Conservation (phyloP, 2,113 vertebrate genomes). For the Amphiprion percula region DNA sequence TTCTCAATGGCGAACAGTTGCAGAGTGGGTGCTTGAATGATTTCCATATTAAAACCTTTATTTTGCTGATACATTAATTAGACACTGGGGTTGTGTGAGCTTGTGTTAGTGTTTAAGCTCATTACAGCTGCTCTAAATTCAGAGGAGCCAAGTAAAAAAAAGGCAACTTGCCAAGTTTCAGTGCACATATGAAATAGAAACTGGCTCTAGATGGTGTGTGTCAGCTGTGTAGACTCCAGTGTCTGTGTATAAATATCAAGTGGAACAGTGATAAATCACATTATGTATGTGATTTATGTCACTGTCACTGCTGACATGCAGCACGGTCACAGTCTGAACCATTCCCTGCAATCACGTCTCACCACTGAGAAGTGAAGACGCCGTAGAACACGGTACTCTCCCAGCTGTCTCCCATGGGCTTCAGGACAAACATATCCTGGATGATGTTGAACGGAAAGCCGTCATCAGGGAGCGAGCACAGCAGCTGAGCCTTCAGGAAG, state of each 20-base stretch:
- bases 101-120: conserved; percentile 50
- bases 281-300: conserved; percentile 17
- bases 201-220: conserved; percentile 34
- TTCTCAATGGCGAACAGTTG: conserved; percentile 38
- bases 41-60: conserved; percentile 50
- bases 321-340: not conserved
- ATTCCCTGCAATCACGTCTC: conserved; percentile 43
- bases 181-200: conserved; percentile 38
- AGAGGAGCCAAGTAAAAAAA: conserved; percentile 36
- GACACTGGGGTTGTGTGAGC: conserved; percentile 28
- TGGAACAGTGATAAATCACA: conserved; percentile 6
- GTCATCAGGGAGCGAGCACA: conserved; percentile 92
- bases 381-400: conserved; percentile 92
- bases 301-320: conserved; percentile 5
- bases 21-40: conserved; percentile 16
- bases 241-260: conserved; percentile 21
- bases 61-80: conserved; percentile 53
- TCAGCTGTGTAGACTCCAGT: not conserved
- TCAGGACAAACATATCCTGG: conserved; percentile 95
- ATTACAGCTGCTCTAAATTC: conserved; percentile 60
- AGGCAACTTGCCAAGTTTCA: conserved; percentile 40
- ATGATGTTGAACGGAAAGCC: conserved; percentile 98
- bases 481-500: conserved; percentile 95
- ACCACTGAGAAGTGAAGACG: conserved; percentile 98
- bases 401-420: conserved; percentile 88